A percentile compares a stretch with the other conserved stretches of the same genome.
These are phyloP conservation scores for Dicerorhinus sumatrensis DNA, from an alignment of 2,113 vertebrate genomes.

Conservation along the genomic window DNA sequence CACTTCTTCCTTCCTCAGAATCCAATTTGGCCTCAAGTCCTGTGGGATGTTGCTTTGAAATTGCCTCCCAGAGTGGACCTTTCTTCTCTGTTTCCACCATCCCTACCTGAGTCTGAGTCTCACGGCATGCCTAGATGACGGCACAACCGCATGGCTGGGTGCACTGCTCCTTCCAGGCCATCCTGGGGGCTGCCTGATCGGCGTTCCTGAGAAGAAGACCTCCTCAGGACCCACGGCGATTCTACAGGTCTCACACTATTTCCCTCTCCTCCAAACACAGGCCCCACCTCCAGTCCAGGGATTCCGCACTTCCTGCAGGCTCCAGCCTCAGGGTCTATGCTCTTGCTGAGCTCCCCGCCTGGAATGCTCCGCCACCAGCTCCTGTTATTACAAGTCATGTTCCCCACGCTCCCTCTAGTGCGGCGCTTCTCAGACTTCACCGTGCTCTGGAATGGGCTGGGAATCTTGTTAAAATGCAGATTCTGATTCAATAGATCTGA, in stretches of 20 bases:
- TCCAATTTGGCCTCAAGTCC: neutral
- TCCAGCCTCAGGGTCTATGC: neutral
- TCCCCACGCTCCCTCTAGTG: neutral
- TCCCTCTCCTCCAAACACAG: neutral
- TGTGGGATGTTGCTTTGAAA: neutral
- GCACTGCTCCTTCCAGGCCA: neutral
- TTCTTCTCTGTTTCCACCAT: neutral
- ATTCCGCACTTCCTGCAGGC: too few relatives aligned
- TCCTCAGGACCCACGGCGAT: neutral
- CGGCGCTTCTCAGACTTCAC: neutral
- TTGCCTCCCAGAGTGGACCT: neutral
- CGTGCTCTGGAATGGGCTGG: neutral
- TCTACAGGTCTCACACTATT: too few relatives aligned
- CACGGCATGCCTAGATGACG: accelerated
- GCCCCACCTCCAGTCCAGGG: neutral
- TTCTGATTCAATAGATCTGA: neutral
- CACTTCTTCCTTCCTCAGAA: neutral
- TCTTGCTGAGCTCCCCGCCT: neutral
- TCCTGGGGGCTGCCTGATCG: too few relatives aligned
- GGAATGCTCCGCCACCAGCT: neutral
- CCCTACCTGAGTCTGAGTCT: neutral
- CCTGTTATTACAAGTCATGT: neutral
- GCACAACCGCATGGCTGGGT: neutral
- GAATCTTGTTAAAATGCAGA: neutral
- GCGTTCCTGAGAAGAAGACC: neutral